phyloP scores from a whole-genome alignment of 1,140 invertebrate genomes.

The Lethocerus indicus region DNA sequence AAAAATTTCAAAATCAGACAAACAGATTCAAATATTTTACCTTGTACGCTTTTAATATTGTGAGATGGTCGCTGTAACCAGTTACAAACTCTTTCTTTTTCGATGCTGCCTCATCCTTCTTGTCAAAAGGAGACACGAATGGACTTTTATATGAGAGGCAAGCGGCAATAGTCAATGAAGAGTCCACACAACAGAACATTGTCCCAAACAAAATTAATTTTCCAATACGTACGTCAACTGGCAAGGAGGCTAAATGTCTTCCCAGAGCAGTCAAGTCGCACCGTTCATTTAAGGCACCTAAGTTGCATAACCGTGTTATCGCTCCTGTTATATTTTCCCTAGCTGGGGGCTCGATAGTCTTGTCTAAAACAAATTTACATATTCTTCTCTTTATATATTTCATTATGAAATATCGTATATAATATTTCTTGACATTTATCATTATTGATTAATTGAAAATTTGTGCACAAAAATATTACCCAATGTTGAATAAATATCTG shows the following conservation, averaged over 20 bases:
- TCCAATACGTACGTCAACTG: constrained; percentile 56
- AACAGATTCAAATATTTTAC: constrained; percentile 27
- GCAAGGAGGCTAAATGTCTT: constrained; percentile 70
- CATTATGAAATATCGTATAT: no score
- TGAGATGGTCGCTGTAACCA: constrained; percentile 64
- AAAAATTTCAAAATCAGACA: not conserved
- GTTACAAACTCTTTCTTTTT: constrained; percentile 53
- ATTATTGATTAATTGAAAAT: no score
- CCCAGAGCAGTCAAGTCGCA: constrained; percentile 75
- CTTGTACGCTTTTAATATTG: constrained; percentile 57
- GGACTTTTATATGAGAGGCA: constrained; percentile 72
- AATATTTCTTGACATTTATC: no score
- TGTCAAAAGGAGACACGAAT: constrained; percentile 58
- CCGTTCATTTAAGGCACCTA: constrained; percentile 69
- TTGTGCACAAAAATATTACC: no score
- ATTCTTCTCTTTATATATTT: no score
- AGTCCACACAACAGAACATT: constrained; percentile 86
- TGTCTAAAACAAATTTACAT: constrained; percentile 27
- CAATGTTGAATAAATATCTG: constrained; percentile 46
- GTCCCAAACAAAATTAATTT: constrained; percentile 78
- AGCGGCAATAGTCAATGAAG: constrained; percentile 82
- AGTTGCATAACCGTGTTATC: constrained; percentile 54
- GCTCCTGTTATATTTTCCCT: constrained; percentile 59
- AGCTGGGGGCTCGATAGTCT: constrained; percentile 65
- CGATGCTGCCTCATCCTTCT: constrained; percentile 48